Evolutionary conservation across 2,888 invertebrate species (phyloP).

Genomic region (Papilio elwesi): DNA sequence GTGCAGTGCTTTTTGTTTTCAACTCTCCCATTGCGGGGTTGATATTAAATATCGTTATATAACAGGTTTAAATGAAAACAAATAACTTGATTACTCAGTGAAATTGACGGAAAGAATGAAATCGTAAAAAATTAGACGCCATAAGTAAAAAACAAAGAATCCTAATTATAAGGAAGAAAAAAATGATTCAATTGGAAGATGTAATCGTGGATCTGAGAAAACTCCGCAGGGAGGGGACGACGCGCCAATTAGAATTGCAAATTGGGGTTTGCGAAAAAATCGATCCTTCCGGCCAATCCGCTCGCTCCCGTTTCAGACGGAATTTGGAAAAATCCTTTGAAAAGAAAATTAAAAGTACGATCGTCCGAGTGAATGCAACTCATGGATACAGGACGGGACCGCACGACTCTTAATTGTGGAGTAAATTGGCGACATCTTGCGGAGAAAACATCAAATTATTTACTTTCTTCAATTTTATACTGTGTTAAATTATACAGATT

Average conservation of each 20-base stretch:
- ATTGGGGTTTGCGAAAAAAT: conserved; percentile 57
- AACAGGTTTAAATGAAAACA: not conserved
- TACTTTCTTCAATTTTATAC: not conserved
- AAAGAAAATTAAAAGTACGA: conserved; percentile 64
- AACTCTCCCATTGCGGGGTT: too few species aligned
- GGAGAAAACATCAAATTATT: conserved; percentile 1
- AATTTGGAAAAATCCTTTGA: conserved; percentile 54
- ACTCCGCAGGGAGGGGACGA: conserved; percentile 44
- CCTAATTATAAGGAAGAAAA: conserved; percentile 8
- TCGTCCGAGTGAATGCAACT: conserved; percentile 54
- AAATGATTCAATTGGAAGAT: conserved; percentile 43
- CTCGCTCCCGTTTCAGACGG: conserved; percentile 57
- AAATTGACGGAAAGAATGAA: conserved; percentile 1
- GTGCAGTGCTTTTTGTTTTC: too few species aligned
- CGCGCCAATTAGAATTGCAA: conserved; percentile 51
- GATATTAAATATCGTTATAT: not conserved
- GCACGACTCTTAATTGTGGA: conserved; percentile 49
- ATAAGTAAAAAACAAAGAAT: not conserved
- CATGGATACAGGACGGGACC: conserved; percentile 57
- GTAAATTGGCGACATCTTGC: conserved; percentile 45
- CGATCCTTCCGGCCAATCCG: conserved; percentile 73
- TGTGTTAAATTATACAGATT: too few species aligned
- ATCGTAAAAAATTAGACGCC: not conserved
- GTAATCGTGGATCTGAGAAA: conserved; percentile 46
- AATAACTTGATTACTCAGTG: not conserved